Conservation (phyloP, 2,888 invertebrate species). For the Leptopterna dolabrata region DNA sequence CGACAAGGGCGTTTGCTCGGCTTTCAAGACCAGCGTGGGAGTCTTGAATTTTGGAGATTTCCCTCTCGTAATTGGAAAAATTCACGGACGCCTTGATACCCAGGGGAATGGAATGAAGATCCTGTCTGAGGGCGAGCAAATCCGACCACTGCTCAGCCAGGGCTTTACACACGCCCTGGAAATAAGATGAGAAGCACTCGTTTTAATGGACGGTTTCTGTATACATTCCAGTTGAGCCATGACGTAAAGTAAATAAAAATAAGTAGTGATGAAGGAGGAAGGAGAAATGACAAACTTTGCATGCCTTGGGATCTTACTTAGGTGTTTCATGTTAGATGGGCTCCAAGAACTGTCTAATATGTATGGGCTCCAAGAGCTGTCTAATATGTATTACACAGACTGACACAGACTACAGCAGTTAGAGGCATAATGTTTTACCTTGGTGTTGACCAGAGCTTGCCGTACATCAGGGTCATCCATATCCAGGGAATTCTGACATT, state of each 20-base stretch:
- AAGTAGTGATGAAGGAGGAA: background rate
- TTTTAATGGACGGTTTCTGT: too few species aligned
- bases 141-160: conserved; percentile 81
- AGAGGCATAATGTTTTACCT: conserved; percentile 65
- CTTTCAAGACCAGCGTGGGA: conserved; percentile 79
- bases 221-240: too few species aligned
- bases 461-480: conserved; percentile 82
- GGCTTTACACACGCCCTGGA: conserved; percentile 73
- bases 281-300: too few species aligned
- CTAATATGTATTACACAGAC: too few species aligned
- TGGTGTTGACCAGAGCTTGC: conserved; percentile 78
- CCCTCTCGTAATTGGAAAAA: conserved; percentile 76
- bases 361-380: too few species aligned
- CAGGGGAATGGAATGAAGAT: conserved; percentile 82
- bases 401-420: too few species aligned
- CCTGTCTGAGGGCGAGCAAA: conserved; percentile 78
- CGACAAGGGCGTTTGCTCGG: conserved; percentile 76
- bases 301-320: too few species aligned
- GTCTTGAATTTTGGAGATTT: conserved; percentile 81
- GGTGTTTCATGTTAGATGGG: too few species aligned
- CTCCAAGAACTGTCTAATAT: too few species aligned
- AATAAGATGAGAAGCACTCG: background rate
- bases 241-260: too few species aligned
- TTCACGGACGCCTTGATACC: conserved; percentile 81
- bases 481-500: conserved; percentile 78